Base-by-base conservation (phyloP, 2,113 vertebrate species). In the Pagrus major region DNA sequence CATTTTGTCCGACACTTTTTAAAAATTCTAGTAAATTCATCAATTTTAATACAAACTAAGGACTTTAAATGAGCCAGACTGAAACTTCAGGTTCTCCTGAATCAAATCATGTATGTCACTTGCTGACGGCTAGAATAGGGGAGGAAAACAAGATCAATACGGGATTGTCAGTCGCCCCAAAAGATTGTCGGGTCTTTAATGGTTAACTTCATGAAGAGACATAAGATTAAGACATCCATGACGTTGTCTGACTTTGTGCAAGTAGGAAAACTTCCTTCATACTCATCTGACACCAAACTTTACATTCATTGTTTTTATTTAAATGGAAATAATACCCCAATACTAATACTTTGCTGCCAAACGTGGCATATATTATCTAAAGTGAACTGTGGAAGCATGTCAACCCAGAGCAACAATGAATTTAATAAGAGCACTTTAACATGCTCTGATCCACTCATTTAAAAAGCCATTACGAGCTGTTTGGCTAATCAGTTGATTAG, bases 401-500 rank as follows among this genome's bases (percentile, higher is more conserved):
- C 41, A 76, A 51, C 21, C 41, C 37, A 64, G 37, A 65, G 67
- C 61, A 39, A n/a, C 66, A 64, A 54, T 21, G 27, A 41, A 47
- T 83, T 78, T 71, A 89, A 87, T 65, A 56, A 78, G n/a, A 20
- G 61, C 70, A 47, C 76, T 80, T 76, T 23, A 59, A 15, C 56
- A 73, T 63, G 46, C 66, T 67, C 75, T 81, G 82, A 89, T 63
- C 73, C 44, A 23, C 68, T 87, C 76, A 3, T 85, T 91, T 79
- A 42, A 90, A 78, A 87, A 79, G 64, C 41, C 20, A 80, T 77
- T 74, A 86, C 75, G 69, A 82, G 84, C 77, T 84, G 74, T 84
- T 89, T 85, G 76, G 68, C 77, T 80, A 77, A 82, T 84, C 86
- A 83, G 79, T 75, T 52, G 61, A 86, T 84, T 83, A 86, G 76